Evolutionary conservation across 2,797 vertebrate genomes (phyloP).

Genomic region (Anguilla pacifica): DNA sequence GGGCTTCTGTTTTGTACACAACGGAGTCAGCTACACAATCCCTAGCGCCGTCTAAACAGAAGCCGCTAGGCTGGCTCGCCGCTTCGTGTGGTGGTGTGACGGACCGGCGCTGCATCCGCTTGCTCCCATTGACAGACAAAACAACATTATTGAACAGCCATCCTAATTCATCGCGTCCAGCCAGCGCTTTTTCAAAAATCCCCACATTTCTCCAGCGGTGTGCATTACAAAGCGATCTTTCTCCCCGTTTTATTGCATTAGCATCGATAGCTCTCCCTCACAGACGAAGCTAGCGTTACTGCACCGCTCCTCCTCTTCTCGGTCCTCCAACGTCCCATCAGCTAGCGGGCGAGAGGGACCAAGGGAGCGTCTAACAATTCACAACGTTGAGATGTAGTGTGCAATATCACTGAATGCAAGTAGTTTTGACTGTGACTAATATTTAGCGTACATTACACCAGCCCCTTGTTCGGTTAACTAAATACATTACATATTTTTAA

Average conservation of each 20-base stretch:
- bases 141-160: neutral
- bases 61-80: neutral
- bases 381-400: neutral
- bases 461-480: neutral
- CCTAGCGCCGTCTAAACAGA: neutral
- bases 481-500: neutral
- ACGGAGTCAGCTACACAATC: neutral
- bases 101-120: neutral
- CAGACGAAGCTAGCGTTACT: constrained; percentile 1
- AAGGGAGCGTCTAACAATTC: constrained; percentile 36
- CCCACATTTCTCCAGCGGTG: neutral
- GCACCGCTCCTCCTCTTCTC: constrained; percentile 23
- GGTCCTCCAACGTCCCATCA: constrained; percentile 33
- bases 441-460: neutral
- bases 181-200: neutral
- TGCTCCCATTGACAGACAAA: neutral
- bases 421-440: neutral
- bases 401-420: neutral
- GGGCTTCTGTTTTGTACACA: neutral
- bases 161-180: neutral
- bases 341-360: neutral
- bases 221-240: neutral
- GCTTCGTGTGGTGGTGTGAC: neutral
- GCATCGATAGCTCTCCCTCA: neutral
- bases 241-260: neutral